phyloP scores from a whole-genome alignment of 2,797 vertebrate genomes.

The Thaleichthys pacificus region DNA sequence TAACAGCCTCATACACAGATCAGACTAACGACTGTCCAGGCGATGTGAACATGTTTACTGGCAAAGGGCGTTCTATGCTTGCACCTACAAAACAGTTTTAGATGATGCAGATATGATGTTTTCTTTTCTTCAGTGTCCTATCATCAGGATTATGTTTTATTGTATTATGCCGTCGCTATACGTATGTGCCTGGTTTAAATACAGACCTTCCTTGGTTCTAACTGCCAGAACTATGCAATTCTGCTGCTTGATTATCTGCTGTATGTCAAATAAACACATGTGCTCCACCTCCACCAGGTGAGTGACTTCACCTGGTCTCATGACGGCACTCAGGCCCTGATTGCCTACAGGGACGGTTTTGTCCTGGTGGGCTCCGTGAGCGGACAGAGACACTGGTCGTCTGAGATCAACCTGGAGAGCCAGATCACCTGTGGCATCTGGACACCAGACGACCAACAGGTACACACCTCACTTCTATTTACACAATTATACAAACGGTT shows the following conservation, averaged over 20 bases:
- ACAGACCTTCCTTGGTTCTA: too few species aligned
- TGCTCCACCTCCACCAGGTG: conserved; percentile 73
- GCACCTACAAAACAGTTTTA: too few species aligned
- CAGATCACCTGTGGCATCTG: conserved; percentile 99
- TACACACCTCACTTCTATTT: conserved; percentile 51
- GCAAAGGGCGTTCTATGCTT: background rate
- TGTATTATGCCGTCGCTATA: too few species aligned
- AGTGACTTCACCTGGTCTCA: conserved; percentile 99
- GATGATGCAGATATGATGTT: too few species aligned
- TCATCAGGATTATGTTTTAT: too few species aligned
- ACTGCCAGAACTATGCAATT: too few species aligned
- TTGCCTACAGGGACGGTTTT: conserved; percentile 97
- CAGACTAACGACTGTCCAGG: too few species aligned
- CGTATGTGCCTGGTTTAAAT: too few species aligned
- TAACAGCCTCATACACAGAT: background rate
- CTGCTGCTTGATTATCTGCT: too few species aligned
- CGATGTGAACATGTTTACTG: background rate
- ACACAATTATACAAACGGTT: too few species aligned
- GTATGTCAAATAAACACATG: too few species aligned
- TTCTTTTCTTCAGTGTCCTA: too few species aligned
- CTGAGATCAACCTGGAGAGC: conserved; percentile 98
- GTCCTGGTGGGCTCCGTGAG: conserved; percentile 98
- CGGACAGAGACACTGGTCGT: conserved; percentile 98
- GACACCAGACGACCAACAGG: conserved; percentile 99
- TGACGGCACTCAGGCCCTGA: conserved; percentile 97